Evolutionary conservation across 2,797 vertebrate genomes (phyloP).

Genomic region (Monodelphis domestica): DNA sequence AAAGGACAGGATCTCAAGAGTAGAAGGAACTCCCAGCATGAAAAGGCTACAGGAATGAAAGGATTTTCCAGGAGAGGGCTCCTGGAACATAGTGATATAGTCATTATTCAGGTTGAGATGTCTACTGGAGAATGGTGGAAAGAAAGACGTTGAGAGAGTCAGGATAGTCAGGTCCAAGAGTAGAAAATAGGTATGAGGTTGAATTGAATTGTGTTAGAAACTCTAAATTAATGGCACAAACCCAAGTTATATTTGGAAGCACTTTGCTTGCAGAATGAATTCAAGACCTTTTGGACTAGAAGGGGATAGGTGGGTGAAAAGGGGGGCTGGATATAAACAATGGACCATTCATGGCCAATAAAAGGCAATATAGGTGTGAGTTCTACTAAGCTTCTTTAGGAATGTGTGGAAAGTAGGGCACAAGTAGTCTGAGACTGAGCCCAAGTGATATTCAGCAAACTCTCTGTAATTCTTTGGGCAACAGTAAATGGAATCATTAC

Average conservation of each 20-base stretch:
- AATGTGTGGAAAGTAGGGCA: not conserved
- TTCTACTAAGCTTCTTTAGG: not conserved
- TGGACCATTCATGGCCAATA: not conserved
- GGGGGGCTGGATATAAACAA: not conserved
- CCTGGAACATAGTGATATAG: not conserved
- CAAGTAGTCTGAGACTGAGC: not conserved
- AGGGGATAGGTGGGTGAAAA: not conserved
- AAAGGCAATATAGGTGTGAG: not conserved
- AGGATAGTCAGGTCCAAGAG: not conserved
- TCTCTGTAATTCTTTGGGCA: fast-evolving
- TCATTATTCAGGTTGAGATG: not conserved
- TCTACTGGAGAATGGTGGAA: not conserved
- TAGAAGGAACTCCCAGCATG: not conserved
- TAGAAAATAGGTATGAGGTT: not conserved
- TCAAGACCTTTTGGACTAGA: not conserved
- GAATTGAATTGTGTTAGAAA: not conserved
- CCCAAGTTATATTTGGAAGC: not conserved
- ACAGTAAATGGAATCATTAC: not conserved
- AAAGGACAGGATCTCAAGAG: not conserved
- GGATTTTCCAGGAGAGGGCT: not conserved
- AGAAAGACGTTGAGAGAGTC: not conserved
- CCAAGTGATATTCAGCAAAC: not conserved
- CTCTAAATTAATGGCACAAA: not conserved
- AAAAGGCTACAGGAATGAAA: not conserved
- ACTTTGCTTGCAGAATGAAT: conserved; percentile 5